Evolutionary conservation across 2,113 vertebrate species (phyloP).

Genomic region (Gnathonemus longibarbis): DNA sequence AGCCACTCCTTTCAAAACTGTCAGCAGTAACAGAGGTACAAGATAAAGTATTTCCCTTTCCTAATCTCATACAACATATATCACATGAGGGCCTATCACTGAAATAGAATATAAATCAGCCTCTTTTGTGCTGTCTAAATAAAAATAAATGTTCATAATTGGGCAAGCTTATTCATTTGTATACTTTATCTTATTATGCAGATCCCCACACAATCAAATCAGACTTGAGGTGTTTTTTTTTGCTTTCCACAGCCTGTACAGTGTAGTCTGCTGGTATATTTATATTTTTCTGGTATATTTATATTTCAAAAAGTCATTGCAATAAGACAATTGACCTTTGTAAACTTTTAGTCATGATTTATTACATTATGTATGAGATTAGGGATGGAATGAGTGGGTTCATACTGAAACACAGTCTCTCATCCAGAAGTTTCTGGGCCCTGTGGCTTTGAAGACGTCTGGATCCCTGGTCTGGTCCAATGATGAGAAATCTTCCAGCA

Average conservation of each 20-base stretch:
- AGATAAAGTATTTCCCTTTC: constrained; percentile 5
- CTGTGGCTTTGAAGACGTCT: constrained; percentile 20
- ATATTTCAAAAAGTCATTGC: background rate
- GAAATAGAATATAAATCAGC: constrained; percentile 16
- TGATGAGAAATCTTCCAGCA: constrained; percentile 53
- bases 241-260: background rate
- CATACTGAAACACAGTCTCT: background rate
- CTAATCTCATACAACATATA: constrained; percentile 19
- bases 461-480: constrained; percentile 19
- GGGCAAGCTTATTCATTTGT: background rate
- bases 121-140: background rate
- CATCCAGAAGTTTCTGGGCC: constrained; percentile 46
- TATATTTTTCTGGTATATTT: background rate
- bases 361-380: background rate
- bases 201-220: background rate
- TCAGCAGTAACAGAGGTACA: background rate
- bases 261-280: background rate
- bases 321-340: background rate
- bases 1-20: background rate
- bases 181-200: background rate
- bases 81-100: constrained; percentile 15
- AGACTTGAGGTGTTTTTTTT: background rate
- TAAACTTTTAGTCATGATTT: background rate
- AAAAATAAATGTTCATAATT: background rate
- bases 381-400: background rate